These are phyloP conservation scores for Limnephilus rhombicus DNA, from an alignment of 2,888 invertebrate genomes.

Conservation along the genomic window DNA sequence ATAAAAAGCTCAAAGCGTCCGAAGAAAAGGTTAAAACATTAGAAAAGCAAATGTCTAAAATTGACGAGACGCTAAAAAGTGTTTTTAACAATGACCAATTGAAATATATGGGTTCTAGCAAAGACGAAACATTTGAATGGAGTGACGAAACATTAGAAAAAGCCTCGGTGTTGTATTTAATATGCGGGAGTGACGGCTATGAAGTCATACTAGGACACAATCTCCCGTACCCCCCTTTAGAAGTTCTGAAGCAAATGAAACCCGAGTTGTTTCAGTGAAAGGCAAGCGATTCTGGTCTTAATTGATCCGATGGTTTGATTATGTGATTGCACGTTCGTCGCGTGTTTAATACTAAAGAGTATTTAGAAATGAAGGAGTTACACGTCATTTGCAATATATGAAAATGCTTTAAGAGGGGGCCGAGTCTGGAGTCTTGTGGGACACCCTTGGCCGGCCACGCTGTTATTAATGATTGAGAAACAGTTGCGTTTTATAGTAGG, in stretches of 20 bases:
- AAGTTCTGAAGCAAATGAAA: slow-evolving; percentile 28
- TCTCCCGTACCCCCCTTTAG: slow-evolving; percentile 46
- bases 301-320: slow-evolving; percentile 23
- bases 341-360: neutral
- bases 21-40: slow-evolving; percentile 34
- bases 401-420: neutral
- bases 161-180: slow-evolving; percentile 45
- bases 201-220: slow-evolving; percentile 36
- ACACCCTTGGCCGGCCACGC: neutral
- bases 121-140: slow-evolving; percentile 43
- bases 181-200: slow-evolving; percentile 46
- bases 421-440: neutral
- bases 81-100: slow-evolving; percentile 52
- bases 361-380: neutral
- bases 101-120: neutral
- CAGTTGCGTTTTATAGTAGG: neutral
- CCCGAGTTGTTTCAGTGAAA: slow-evolving; percentile 46
- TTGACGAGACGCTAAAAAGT: slow-evolving; percentile 31
- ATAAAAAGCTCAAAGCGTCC: slow-evolving; percentile 31
- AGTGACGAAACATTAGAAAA: slow-evolving; percentile 49
- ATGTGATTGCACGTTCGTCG: neutral
- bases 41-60: slow-evolving; percentile 39
- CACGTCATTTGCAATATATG: neutral
- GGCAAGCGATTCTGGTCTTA: neutral
- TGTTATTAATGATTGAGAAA: neutral